Conservation (phyloP, 2,113 vertebrate genomes). For the Orientallactaga bullata region DNA sequence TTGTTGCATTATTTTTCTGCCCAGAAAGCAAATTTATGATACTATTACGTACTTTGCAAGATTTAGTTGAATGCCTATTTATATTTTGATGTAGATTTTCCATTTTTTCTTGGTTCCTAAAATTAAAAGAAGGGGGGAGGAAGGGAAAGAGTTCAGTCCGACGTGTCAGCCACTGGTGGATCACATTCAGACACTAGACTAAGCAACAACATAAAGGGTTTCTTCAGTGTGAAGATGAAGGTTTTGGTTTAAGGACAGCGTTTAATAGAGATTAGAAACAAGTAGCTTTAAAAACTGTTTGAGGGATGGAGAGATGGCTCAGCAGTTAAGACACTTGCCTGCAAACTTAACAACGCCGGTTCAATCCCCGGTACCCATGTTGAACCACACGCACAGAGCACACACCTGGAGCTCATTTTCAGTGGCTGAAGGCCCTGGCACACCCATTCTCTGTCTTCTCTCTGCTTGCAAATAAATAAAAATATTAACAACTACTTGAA, state of each 20-base stretch:
- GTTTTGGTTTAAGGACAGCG: neutral
- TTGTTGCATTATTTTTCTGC: neutral
- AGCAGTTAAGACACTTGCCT: too few species aligned
- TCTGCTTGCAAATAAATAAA: too few species aligned
- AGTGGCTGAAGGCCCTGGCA: too few species aligned
- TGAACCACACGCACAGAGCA: too few species aligned
- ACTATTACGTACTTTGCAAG: conserved; percentile 76
- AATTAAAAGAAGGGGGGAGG: neutral
- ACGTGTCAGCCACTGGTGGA: neutral
- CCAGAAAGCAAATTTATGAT: conserved; percentile 49
- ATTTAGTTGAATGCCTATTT: neutral
- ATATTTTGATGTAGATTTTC: conserved; percentile 35
- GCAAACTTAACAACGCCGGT: too few species aligned
- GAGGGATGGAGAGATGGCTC: neutral
- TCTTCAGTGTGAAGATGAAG: conserved; percentile 49
- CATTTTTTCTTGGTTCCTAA: conserved; percentile 24
- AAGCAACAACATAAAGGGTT: neutral
- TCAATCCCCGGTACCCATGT: too few species aligned
- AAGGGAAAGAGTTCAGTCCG: neutral
- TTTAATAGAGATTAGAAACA: conserved; percentile 28
- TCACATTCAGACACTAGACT: neutral
- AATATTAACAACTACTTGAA: too few species aligned
- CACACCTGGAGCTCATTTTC: too few species aligned
- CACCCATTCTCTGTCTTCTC: too few species aligned
- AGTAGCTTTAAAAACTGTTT: conserved; percentile 11